Percentiles rank a stretch among this genome's conserved stretches.
phyloP scores from a whole-genome alignment of 2,888 invertebrate species.

The Saturnia pavonia region DNA sequence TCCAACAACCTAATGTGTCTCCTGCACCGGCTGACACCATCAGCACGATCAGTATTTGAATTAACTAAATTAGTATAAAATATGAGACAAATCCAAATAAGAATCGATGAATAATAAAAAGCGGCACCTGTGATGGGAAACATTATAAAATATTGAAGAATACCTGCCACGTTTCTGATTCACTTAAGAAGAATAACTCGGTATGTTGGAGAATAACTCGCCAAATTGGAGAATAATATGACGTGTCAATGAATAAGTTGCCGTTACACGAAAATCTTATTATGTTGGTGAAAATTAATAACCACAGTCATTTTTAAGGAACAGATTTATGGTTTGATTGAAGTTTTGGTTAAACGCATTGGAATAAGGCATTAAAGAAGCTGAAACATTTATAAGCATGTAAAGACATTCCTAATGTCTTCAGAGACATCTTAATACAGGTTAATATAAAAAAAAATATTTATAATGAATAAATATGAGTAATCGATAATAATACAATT shows the following conservation, averaged over 20 bases:
- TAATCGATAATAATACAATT: neutral
- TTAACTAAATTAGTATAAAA: neutral
- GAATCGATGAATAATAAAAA: neutral
- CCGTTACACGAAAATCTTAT: neutral
- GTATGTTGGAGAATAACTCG: neutral
- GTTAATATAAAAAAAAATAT: neutral
- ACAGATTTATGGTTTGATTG: neutral
- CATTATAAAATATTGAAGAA: neutral
- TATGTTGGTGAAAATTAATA: neutral
- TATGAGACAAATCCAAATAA: neutral
- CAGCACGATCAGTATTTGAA: slow-evolving; percentile 78
- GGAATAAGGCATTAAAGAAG: neutral
- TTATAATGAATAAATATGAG: neutral
- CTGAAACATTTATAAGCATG: neutral
- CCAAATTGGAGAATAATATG: neutral
- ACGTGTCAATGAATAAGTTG: neutral
- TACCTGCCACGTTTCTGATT: neutral
- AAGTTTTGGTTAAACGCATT: neutral
- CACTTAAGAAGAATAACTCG: neutral
- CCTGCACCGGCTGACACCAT: slow-evolving; percentile 74
- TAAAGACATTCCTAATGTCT: neutral
- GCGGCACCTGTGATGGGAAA: neutral
- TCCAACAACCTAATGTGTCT: slow-evolving; percentile 67
- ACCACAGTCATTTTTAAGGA: neutral
- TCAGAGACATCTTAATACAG: neutral